Base-by-base conservation (phyloP, 2,888 invertebrate genomes). In the Dendrolimus pini region DNA sequence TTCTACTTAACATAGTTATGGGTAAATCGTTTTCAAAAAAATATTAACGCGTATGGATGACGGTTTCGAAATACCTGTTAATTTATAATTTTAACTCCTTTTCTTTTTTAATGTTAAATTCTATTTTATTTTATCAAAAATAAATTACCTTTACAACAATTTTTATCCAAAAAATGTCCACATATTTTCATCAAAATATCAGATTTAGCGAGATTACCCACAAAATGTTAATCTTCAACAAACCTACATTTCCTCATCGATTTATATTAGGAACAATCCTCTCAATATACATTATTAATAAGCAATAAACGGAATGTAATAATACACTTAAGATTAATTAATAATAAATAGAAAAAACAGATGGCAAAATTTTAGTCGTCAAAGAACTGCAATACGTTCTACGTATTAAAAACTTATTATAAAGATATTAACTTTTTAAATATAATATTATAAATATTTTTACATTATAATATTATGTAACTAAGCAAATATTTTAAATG, bases 361-460 rank as follows among this genome's bases (percentile, higher is more conserved):
- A 12, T 47, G 47, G 47, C 64, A 70, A 70, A 65, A 62, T 65
- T 62, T 60, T 60, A 61, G 69, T 66, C 1, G 56, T 61, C 61
- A 61, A 58, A 75, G 70, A 75, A 72, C 68, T 70, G 58, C 53
- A 57, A 78, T 83, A 84, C 83, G 83, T 84, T 80, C 82, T 74
- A 85, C 83, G 82, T 79, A 82, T 82, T 79, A 79, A 71, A 77
- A 78, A 75, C 76, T 80, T 74, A 78, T 61, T 71, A 63, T 75
- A 73, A 77, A 81, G 84, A 88, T 83, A 85, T 83, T 86, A 80
- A 10, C 47, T 80, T 80, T 77, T 85, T 85, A 85, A 89, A 88
- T 85, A 87, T 81, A 75, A 83, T 78, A 47, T 47, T 47, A 89
- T 89, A 90, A 90, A 89, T 89, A 89, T 87, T 89, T 85, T 89